Base-by-base conservation (phyloP, 2,113 vertebrate genomes). In the Solea solea region DNA sequence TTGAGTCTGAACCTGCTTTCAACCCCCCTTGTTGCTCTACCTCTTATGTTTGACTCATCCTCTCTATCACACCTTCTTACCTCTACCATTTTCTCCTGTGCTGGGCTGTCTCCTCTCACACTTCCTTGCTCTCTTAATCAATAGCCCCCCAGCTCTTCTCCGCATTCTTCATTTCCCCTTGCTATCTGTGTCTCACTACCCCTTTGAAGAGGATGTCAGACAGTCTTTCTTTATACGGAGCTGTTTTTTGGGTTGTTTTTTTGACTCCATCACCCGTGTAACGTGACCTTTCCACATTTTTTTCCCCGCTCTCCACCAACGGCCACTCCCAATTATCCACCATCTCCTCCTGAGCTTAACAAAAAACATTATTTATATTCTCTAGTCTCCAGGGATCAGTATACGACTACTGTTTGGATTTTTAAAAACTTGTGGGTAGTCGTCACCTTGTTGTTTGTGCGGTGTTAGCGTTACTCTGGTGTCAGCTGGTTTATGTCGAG, bases 111-210 rank as follows among this genome's bases (percentile, higher is more conserved):
- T 74, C 69, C 79, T 78, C 77, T 82, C 60, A 57, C 75, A 63
- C 74, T 27, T 74, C 69, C 39, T 44, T 61, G 49, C 64, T 63
- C 81, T 82, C 81, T 84, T 89, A 87, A 91, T 92, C 86, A 89
- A 89, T 90, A 87, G 64, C 71, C 61, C 28, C 69, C 28, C 42
- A 53, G 77, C 74, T 83, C 69, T 83, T 81, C 84, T 76, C 82
- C 54, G 60, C 58, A 68, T 83, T 75, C 61, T 78, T 70, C 79
- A 81, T 87, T 81, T 88, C 73, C 63, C 71, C 69, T 27, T 14
- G 28, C 80, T 55, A 70, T 64, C 55, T 48, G 59, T 75, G 57
- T 75, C 59, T 82, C 64, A 40, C 46, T 66, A 46, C 51, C 62
- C 34, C 80, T 89, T 84, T 82, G 69, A 84, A 86, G 86, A 64